phyloP scores from a whole-genome alignment of 2,113 vertebrate species.

The Mus pahari region DNA sequence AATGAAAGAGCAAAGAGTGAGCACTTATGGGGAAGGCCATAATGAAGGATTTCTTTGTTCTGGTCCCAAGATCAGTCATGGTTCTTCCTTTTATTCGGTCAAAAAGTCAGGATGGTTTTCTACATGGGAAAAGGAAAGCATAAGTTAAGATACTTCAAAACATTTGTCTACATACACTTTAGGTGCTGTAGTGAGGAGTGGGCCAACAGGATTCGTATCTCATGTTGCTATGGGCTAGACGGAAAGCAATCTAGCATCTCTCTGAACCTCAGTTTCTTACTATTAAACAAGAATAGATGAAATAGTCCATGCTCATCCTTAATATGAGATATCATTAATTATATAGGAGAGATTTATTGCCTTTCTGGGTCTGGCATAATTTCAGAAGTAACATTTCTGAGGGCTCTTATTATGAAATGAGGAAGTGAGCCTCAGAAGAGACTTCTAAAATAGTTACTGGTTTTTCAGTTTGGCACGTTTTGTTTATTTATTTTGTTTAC shows the following conservation, averaged over 20 bases:
- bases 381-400: conserved; percentile 8
- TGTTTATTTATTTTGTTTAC: neutral
- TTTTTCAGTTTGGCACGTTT: neutral
- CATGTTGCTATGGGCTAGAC: neutral
- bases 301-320: neutral
- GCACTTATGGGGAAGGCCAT: neutral
- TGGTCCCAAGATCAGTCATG: neutral
- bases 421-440: neutral
- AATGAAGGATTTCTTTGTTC: neutral
- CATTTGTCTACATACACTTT: neutral
- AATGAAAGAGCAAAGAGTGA: neutral
- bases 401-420: neutral
- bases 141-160: neutral
- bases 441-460: neutral
- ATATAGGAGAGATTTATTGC: conserved; percentile 7
- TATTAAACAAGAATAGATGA: conserved; percentile 13
- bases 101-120: neutral
- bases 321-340: neutral
- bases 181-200: neutral
- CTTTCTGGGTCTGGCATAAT: neutral
- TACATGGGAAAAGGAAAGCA: neutral
- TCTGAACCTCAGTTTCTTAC: neutral
- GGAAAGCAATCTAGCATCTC: neutral
- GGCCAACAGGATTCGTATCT: neutral
- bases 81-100: neutral